phyloP scores from a whole-genome alignment of 2,888 invertebrate species.

The Ctenicera cuprea region DNA sequence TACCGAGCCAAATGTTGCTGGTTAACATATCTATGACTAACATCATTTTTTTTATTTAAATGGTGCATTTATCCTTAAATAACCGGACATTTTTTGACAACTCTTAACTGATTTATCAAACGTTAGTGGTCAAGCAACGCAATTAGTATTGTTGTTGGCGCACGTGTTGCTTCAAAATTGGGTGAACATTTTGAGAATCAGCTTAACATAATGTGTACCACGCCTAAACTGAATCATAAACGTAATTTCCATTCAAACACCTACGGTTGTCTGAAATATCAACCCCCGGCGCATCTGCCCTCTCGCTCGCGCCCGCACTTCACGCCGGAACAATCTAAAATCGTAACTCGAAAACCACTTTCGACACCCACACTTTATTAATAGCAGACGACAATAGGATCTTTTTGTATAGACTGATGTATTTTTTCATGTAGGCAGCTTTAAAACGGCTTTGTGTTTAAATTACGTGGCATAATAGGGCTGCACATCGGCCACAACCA shows the following conservation, averaged over 20 bases:
- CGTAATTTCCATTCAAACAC: constrained; percentile 64
- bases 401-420: constrained; percentile 57
- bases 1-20: no score
- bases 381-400: constrained; percentile 61
- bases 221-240: constrained; percentile 64
- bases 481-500: constrained; percentile 35
- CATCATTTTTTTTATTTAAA: no score
- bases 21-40: no score
- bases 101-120: background rate
- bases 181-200: constrained; percentile 51
- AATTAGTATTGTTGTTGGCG: constrained; percentile 3
- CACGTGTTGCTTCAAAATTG: constrained; percentile 47
- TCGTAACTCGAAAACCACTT: constrained; percentile 49
- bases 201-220: constrained; percentile 56
- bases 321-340: constrained; percentile 16
- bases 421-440: constrained; percentile 55
- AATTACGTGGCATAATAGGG: constrained; percentile 50
- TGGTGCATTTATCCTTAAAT: background rate
- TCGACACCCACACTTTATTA: constrained; percentile 61
- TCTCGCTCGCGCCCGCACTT: constrained; percentile 46
- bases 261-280: constrained; percentile 57
- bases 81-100: background rate
- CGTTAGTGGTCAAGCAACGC: background rate
- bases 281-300: constrained; percentile 56
- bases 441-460: constrained; percentile 52